phyloP scores from a whole-genome alignment of 2,888 invertebrate species.

The Leptopilina myrica region DNA sequence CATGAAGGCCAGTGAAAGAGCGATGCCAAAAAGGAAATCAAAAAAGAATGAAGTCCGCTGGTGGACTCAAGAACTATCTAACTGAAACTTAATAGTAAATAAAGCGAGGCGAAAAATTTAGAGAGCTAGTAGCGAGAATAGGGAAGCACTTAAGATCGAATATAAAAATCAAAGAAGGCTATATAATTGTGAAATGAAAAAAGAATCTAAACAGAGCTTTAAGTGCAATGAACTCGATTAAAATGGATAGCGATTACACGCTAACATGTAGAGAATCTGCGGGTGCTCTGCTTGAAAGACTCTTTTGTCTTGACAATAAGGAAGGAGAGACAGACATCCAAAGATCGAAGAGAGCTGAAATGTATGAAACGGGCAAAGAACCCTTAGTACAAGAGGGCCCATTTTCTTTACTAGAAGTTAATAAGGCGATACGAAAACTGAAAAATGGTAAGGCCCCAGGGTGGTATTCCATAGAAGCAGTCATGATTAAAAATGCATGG shows the following conservation, averaged over 20 bases:
- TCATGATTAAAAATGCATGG: background rate
- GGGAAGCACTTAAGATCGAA: background rate
- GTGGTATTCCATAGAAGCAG: background rate
- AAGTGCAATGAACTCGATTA: constrained; percentile 1
- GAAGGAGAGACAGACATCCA: background rate
- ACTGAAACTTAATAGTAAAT: constrained; percentile 25
- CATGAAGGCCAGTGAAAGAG: constrained; percentile 40
- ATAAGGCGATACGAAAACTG: background rate
- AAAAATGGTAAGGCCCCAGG: constrained; percentile 34
- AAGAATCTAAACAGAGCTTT: background rate
- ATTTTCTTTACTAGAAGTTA: background rate
- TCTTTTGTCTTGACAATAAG: background rate
- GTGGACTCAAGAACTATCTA: constrained; percentile 50
- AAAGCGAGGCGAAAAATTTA: constrained; percentile 40
- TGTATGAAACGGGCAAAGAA: background rate
- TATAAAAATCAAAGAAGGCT: background rate
- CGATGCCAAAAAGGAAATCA: constrained; percentile 45
- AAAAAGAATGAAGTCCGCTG: constrained; percentile 50
- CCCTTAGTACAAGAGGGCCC: background rate
- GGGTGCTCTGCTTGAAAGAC: background rate
- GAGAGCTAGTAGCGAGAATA: background rate
- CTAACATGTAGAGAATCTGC: constrained; percentile 1
- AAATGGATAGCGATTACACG: background rate
- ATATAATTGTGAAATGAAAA: background rate
- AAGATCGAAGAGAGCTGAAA: background rate